Percentiles rank a stretch among this genome's conserved stretches.
Conservation (phyloP, 2,113 vertebrate genomes). For the Bambusicola thoracicus region DNA sequence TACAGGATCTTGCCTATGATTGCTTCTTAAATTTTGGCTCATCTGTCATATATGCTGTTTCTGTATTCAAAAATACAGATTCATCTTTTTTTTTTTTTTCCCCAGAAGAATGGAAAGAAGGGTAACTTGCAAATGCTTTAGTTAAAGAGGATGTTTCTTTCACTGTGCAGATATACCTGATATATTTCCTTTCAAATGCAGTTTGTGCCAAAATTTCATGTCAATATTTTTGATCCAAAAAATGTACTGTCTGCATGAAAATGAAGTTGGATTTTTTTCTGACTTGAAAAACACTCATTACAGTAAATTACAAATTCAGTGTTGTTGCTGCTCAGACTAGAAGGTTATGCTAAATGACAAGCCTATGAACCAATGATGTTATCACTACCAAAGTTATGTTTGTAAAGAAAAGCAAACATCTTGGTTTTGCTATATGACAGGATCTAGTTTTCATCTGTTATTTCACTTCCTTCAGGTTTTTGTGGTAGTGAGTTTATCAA, state of each 20-base stretch:
- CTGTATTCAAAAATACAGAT: neutral
- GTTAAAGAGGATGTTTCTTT: neutral
- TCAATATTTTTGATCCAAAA: neutral
- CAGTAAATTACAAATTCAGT: neutral
- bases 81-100: neutral
- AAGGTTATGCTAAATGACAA: neutral
- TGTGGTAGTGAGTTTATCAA: neutral
- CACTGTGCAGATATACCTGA: neutral
- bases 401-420: neutral
- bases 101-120: neutral
- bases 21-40: neutral
- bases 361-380: neutral
- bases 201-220: neutral
- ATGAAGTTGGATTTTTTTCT: neutral
- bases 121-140: neutral
- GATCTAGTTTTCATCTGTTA: neutral
- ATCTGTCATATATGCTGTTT: neutral
- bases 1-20: neutral
- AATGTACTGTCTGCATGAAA: neutral
- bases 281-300: neutral
- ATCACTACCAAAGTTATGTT: neutral
- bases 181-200: neutral
- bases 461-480: neutral
- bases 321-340: rapidly evolving
- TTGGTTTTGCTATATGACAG: neutral